Evolutionary conservation across 2,113 vertebrate species (phyloP).

Genomic region (Salvator merianae): DNA sequence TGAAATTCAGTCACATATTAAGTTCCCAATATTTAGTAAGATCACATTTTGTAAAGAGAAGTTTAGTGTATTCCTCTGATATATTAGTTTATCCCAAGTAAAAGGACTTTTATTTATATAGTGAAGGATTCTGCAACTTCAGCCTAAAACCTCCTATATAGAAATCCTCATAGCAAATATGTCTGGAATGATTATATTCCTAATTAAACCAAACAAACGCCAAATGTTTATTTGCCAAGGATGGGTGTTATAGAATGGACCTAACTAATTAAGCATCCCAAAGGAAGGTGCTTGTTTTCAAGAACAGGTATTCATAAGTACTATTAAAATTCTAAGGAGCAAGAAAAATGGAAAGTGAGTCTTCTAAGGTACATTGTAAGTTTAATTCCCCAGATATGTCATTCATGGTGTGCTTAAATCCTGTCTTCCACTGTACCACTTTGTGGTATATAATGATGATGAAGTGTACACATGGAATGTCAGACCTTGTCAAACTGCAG

Average conservation of each 20-base stretch:
- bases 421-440: neutral
- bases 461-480: neutral
- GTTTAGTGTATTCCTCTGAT: neutral
- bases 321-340: neutral
- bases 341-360: neutral
- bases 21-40: neutral
- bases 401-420: conserved; percentile 11
- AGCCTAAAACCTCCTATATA: neutral
- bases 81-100: neutral
- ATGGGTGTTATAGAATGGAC: neutral
- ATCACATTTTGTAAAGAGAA: neutral
- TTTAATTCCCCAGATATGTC: neutral
- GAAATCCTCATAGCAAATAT: neutral
- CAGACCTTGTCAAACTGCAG: neutral
- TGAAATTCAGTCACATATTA: neutral
- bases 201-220: neutral
- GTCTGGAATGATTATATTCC: conserved; percentile 7
- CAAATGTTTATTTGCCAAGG: neutral
- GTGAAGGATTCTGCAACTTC: neutral
- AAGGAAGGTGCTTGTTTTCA: neutral
- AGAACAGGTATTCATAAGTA: neutral
- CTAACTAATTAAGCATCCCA: neutral
- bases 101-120: neutral
- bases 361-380: neutral
- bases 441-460: conserved; percentile 37